Base-by-base conservation (phyloP, 2,888 invertebrate species). In the Boloria selene region DNA sequence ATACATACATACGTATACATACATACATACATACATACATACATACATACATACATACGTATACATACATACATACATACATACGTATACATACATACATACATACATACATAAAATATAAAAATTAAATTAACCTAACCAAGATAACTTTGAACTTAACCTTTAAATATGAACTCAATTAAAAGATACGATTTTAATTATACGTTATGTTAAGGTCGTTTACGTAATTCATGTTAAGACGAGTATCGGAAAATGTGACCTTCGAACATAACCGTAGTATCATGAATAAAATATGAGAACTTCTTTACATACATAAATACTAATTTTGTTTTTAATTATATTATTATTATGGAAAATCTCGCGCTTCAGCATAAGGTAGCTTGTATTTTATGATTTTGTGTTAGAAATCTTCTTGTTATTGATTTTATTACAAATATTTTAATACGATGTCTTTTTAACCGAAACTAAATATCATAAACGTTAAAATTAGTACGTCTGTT, bases 251-350 rank as follows among this genome's bases (percentile, higher is more conserved):
- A 16, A 56, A 45, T 56, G 44, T 22, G 56, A 56, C 56, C 26
- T 56, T 45, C 45, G 45, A 26, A 10, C 31, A 38, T 22, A 22
- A 56, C 22, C 13, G 31, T 38, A 38, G 31, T 38, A 26, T 13
- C 45, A 56, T 56, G 56, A 56, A 56, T 56, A 56, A 56, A 56
- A 56, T 45, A 56, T 56, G 22, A 22, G 13, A 22, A 4, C 22
- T 26, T 2, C 45, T 56, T 45, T 45, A 45, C 56, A 56, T 56
- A 56, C 26, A 56, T 56, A 26, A 56, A 56, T 56, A 56, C 45
- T 56, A 56, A 56, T 56, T 56, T 22, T 26, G 16, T 45, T 56
- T 56, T 56, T 45, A 56, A 56, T 56, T 56, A 56, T 56, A 45
- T 45, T 56, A 45, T 56, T 56, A 56, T 45, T 56, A 45, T 56